Percentiles rank a stretch among this genome's conserved stretches.
Conservation (phyloP, 2,113 vertebrate species). For the Crocuta crocuta region DNA sequence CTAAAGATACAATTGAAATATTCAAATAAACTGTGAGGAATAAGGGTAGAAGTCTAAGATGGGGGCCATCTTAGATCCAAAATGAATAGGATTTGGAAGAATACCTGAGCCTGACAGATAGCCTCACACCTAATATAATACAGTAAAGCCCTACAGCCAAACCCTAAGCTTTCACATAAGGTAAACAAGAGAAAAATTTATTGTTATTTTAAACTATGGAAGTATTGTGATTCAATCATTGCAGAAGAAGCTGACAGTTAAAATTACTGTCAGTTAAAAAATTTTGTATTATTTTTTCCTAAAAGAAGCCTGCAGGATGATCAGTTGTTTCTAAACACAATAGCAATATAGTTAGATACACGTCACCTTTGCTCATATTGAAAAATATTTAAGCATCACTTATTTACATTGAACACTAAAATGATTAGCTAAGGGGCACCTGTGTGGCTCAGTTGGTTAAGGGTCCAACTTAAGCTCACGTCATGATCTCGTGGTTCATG, state of each 20-base stretch:
- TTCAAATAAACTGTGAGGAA: conserved; percentile 81
- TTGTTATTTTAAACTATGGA: not conserved
- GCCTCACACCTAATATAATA: not conserved
- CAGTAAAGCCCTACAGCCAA: not conserved
- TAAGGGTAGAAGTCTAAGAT: not conserved
- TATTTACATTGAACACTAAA: not conserved
- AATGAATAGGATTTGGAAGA: not conserved
- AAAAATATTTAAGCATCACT: not conserved
- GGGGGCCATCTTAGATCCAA: not conserved
- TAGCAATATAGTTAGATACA: not conserved
- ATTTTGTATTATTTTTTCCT: not conserved
- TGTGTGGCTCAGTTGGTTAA: too few relatives aligned
- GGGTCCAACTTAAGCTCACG: too few relatives aligned
- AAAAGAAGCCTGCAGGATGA: not conserved
- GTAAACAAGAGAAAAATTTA: not conserved
- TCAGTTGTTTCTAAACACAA: not conserved
- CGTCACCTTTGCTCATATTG: not conserved
- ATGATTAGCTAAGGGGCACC: not conserved
- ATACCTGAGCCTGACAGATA: not conserved
- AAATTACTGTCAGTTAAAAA: too few relatives aligned
- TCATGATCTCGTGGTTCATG: too few relatives aligned
- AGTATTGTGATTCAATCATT: not conserved
- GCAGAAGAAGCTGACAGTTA: not conserved
- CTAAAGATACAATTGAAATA: conserved; percentile 85
- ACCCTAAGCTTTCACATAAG: not conserved